Conservation (phyloP, 2,888 invertebrate genomes). For the Hyalella azteca region DNA sequence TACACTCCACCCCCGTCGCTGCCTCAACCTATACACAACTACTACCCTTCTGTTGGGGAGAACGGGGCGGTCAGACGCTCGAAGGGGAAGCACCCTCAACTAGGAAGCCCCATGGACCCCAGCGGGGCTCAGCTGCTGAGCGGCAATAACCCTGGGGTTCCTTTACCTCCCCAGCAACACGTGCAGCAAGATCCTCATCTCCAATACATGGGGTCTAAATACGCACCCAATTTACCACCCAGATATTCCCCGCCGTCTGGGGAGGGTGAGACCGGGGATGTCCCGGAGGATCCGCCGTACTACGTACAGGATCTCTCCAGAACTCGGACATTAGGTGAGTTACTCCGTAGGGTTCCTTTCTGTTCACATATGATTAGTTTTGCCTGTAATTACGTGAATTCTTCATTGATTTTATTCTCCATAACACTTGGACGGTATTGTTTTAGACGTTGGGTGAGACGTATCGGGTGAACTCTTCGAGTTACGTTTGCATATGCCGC, state of each 20-base stretch:
- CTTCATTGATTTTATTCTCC: too few relatives aligned
- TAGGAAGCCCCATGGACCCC: slow-evolving; percentile 20
- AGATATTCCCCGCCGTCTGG: slow-evolving; percentile 3
- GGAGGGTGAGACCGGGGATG: slow-evolving; percentile 39
- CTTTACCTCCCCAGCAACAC: neutral
- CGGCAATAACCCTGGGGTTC: neutral
- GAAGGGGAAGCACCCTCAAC: neutral
- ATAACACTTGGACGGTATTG: too few relatives aligned
- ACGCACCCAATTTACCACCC: neutral
- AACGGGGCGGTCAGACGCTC: neutral
- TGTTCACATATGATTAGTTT: too few relatives aligned
- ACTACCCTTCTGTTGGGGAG: neutral
- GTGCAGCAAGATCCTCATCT: neutral
- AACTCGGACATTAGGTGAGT: slow-evolving; percentile 48
- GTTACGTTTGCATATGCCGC: too few relatives aligned
- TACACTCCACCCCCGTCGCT: neutral
- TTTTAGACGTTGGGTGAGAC: too few relatives aligned
- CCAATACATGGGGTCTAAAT: slow-evolving; percentile 32
- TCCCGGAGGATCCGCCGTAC: slow-evolving; percentile 45
- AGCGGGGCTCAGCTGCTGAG: neutral
- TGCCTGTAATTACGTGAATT: too few relatives aligned
- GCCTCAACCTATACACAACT: neutral
- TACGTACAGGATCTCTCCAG: slow-evolving; percentile 55
- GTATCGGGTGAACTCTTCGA: too few relatives aligned
- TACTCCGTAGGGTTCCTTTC: neutral